Evolutionary conservation across 2,797 vertebrate species (phyloP).

Genomic region (Pipistrellus nathusii): DNA sequence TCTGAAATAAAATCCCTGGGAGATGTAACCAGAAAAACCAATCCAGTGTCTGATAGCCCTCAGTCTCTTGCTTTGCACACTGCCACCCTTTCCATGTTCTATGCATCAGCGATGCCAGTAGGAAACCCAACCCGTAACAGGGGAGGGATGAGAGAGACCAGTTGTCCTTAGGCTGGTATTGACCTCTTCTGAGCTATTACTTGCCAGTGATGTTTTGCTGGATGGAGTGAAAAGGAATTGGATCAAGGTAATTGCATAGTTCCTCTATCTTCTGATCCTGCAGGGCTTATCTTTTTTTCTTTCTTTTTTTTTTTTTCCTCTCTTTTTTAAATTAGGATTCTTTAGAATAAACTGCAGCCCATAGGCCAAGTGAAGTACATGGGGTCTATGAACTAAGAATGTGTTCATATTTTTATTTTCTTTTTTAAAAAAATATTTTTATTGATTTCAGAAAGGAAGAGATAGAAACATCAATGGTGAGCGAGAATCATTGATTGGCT

Average conservation of each 20-base stretch:
- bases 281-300: not conserved
- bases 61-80: not conserved
- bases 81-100: not conserved
- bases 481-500: no score
- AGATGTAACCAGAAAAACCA: not conserved
- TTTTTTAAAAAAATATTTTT: no score
- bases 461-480: no score
- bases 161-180: not conserved
- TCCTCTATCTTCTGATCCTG: not conserved
- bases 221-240: not conserved
- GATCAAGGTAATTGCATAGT: not conserved
- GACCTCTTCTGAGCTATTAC: not conserved
- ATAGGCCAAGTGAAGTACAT: not conserved
- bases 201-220: not conserved
- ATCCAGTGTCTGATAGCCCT: not conserved
- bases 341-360: not conserved
- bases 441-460: no score
- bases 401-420: constrained; percentile 2
- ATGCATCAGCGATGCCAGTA: not conserved
- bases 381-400: not conserved
- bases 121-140: not conserved
- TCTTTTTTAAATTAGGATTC: not conserved
- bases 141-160: not conserved
- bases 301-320: no score
- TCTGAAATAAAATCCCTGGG: not conserved